A percentile compares a stretch with the other conserved stretches of the same genome.
These are phyloP conservation scores for Myathropa florea DNA, from an alignment of 2,888 invertebrate species.

Conservation along the genomic window DNA sequence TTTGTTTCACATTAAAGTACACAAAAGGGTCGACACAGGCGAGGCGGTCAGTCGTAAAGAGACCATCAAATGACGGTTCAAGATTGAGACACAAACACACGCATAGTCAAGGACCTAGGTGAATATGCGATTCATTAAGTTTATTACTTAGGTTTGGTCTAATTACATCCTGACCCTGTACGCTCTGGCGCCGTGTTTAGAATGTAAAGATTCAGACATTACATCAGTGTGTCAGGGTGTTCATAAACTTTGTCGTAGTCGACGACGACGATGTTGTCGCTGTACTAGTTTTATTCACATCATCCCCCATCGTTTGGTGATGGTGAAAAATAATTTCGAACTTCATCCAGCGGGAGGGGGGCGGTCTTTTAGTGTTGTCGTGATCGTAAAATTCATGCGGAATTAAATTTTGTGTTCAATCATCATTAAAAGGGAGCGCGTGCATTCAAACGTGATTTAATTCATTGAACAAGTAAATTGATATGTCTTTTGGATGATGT, in stretches of 20 bases:
- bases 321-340: not conserved
- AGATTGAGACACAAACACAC: not conserved
- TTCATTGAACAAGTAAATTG: conserved; percentile 62
- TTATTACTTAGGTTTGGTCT: not conserved
- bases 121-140: not conserved
- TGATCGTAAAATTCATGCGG: conserved; percentile 60
- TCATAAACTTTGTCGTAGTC: not conserved
- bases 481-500: conserved; percentile 1
- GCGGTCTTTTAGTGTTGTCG: conserved; percentile 24
- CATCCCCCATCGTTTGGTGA: not conserved
- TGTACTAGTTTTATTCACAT: not conserved
- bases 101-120: not conserved
- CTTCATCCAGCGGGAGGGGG: not conserved
- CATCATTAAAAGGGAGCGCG: conserved; percentile 60
- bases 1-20: not conserved
- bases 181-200: conserved; percentile 37
- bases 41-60: not conserved
- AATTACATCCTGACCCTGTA: conserved; percentile 11
- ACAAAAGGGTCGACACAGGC: not conserved
- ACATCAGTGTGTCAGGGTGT: too few relatives aligned
- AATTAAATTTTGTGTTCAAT: conserved; percentile 63
- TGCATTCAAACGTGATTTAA: conserved; percentile 56
- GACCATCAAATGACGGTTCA: not conserved
- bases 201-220: not conserved
- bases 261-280: not conserved